Evolutionary conservation across 2,113 vertebrate genomes (phyloP), one percentile per base, ranked within the genome.

Genomic region (Petromus typicus): DNA sequence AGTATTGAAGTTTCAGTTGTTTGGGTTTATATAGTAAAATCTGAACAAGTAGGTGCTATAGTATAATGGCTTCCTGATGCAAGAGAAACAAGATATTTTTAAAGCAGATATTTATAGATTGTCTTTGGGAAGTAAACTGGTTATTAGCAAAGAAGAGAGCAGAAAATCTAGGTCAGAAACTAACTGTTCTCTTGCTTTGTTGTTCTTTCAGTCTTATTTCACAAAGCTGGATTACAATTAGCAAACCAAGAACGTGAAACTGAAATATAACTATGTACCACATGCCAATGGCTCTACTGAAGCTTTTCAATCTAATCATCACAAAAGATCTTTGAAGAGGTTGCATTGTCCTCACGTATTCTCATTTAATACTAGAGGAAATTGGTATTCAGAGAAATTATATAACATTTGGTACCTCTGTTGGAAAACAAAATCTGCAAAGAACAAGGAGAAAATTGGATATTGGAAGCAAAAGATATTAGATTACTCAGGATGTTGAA

Each of bases 341-440:
- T 34, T 90, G 13, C 27, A 71, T 2, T 76, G 34, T 84, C 9
- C 22, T 93, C 37, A 27, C 7, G 34, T 66, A 40, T 63, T 32
- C 27, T 87, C 43, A 64, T 23, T 67, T 80, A 73, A 45, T 34
- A 56, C 54, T 43, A 63, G 61, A 83, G 75, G 40, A 57, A 83
- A 95, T 18, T 79, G 30, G 2, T 84, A 76, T 93, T 71, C 37
- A 18, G 43, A 94, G 37, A 92, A 92, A 92, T 66, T 18, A 48
- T 51, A 3, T 71, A 76, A 89, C 10, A 43, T 89, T 91, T 82
- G 51, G 37, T 57, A 80, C 32, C 32, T 88, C 9, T 59, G 18
- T 54, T 83, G 51, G 76, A 75, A 94, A 88, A 43, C 8, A 86
- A 59, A 78, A 79, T 76, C 73, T 86, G 10, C 6, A 18, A 40